A percentile compares a stretch with the other conserved stretches of the same genome.
Evolutionary conservation across 92 coral and sea anemone species (phyloP).

Genomic region (Phenganax subtilis): DNA sequence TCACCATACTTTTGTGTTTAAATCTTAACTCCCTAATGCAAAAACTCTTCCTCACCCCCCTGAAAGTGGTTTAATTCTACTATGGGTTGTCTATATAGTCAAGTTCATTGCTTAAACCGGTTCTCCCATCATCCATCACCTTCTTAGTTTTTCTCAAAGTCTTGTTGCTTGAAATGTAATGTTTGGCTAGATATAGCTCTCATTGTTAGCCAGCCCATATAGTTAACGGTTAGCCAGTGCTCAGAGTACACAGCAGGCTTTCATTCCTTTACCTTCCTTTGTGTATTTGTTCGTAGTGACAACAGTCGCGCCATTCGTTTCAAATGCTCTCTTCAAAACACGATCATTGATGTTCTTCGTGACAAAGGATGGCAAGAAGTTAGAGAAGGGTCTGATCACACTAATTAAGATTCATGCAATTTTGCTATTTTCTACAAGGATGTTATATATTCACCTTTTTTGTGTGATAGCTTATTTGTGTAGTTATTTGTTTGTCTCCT

Average conservation of each 20-base stretch:
- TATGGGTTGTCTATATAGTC: no score
- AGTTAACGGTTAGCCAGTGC: background rate
- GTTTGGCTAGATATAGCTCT: background rate
- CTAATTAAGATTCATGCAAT: background rate
- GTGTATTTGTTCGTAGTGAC: constrained; percentile 54
- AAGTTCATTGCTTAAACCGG: no score
- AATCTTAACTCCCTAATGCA: background rate
- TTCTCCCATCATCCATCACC: no score
- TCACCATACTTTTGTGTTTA: background rate
- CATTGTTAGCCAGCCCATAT: background rate
- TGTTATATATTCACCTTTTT: no score
- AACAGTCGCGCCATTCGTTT: constrained; percentile 84
- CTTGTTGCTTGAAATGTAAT: no score
- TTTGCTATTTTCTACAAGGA: no score
- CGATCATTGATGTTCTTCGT: constrained; percentile 86
- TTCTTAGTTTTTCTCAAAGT: no score
- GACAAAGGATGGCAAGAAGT: constrained; percentile 89
- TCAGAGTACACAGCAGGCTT: background rate
- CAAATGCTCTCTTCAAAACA: constrained; percentile 88
- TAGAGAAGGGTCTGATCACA: constrained; percentile 68
- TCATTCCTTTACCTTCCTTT: background rate
- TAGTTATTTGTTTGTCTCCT: no score
- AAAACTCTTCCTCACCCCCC: no score
- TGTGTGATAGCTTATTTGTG: no score
- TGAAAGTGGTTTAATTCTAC: no score